Evolutionary conservation across 2,113 vertebrate genomes (phyloP).

Genomic region (Stomatorhinus ivindoensis): DNA sequence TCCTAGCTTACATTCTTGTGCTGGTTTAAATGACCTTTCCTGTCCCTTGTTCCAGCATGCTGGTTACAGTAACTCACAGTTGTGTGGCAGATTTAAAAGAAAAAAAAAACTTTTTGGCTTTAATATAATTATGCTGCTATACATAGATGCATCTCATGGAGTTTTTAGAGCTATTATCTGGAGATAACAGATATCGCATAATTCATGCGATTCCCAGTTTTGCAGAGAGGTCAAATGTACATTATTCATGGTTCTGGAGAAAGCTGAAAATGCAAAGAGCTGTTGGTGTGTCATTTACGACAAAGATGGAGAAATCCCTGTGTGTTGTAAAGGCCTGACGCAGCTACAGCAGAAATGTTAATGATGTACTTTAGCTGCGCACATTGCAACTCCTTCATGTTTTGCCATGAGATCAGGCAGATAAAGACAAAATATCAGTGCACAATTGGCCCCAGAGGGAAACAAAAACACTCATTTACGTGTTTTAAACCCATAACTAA

Average conservation of each 20-base stretch:
- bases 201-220: background rate
- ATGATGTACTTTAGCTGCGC: background rate
- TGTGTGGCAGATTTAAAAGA: background rate
- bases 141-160: background rate
- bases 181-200: background rate
- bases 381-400: background rate
- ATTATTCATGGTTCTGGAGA: background rate
- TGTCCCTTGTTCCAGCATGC: background rate
- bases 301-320: background rate
- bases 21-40: background rate
- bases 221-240: background rate
- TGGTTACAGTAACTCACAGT: background rate
- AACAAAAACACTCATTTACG: background rate
- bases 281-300: background rate
- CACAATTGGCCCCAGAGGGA: slow-evolving; percentile 52
- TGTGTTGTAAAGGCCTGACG: background rate
- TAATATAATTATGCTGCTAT: background rate
- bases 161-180: background rate
- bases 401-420: slow-evolving; percentile 7
- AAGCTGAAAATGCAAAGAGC: background rate
- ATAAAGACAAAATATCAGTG: slow-evolving; percentile 25
- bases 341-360: background rate
- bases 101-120: background rate
- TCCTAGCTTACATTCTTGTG: background rate
- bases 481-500: slow-evolving; percentile 15